phyloP scores from a whole-genome alignment of 2,888 invertebrate species.

The Cryptus armator region DNA sequence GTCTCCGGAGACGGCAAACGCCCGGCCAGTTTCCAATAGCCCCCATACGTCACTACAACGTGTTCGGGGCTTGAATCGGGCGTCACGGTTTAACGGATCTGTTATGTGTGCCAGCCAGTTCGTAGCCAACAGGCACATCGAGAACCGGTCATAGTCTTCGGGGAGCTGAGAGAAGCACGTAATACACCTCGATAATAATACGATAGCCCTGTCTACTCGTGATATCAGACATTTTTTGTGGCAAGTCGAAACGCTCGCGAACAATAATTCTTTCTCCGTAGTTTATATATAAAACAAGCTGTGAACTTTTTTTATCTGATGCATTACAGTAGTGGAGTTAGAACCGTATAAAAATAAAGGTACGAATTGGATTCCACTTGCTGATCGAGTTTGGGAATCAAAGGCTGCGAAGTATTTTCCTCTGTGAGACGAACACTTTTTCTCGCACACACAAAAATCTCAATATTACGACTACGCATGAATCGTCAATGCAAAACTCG shows the following conservation, averaged over 20 bases:
- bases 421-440: not conserved
- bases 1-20: conserved; percentile 68
- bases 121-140: conserved; percentile 30
- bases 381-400: conserved; percentile 8
- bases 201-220: not conserved
- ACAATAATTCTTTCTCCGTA: not conserved
- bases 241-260: not conserved
- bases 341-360: not conserved
- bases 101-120: conserved; percentile 57
- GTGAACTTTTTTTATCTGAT: not conserved
- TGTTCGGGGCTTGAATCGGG: conserved; percentile 60
- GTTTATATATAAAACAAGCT: not conserved
- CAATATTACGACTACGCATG: not conserved
- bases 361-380: conserved; percentile 2
- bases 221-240: conserved; percentile 17
- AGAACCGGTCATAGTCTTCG: conserved; percentile 34
- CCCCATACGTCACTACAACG: conserved; percentile 64
- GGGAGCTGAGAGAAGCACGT: conserved; percentile 41
- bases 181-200: conserved; percentile 15
- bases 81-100: conserved; percentile 57
- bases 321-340: not conserved
- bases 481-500: conserved; percentile 9
- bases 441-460: not conserved
- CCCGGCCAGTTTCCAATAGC: conserved; percentile 64
- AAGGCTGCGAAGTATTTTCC: not conserved